Base-by-base conservation (phyloP, 2,113 vertebrate species). In the Sander lucioperca region DNA sequence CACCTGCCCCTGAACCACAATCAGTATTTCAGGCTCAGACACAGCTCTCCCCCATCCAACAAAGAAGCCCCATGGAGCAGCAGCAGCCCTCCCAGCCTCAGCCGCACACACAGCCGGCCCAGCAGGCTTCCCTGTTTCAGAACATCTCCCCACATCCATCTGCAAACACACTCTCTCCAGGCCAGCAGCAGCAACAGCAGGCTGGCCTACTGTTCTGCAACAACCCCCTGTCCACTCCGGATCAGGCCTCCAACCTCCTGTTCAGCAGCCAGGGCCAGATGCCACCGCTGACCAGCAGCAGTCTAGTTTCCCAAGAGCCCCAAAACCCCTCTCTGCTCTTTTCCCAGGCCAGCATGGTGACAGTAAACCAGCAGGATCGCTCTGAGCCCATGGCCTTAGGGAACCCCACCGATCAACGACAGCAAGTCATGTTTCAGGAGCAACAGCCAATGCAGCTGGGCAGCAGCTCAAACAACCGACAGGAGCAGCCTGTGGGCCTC, bases 381-480 rank as follows among this genome's bases (percentile, higher is more conserved):
- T 92, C 95, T 27, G 97, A 97, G 90, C 96, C 97, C 74, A 98
- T 99, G 97, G 96, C 97, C 43, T 96, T 97, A 58, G 94, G 96
- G 74, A 97, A 96, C 76, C 94, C 96, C 36, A 66, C 47, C 33
- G 96, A 97, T 76, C 91, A 95, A 18, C 94, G 94, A 65, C 97
- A 98, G 89, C 95, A 96, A 33, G 74, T 95, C 57, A 93, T 99
- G 88, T 99, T 97, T 93, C 98, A 97, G 89, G 96, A 96, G 84
- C 97, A 97, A 0, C 96, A 98, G 87, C 97, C 97, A 73, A 98
- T 99, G 94, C 98, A 99, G 85, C 82, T 99, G 80, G 96, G 96
- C 61, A 95, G 95, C 85, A 94, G 96, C 33, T 94, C 97, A 59
- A 92, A 94, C 48, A 92, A 82, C 83, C 95, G 93, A 72, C 95